These are phyloP conservation scores for Drosophila subpulchrella DNA, from an alignment of 1,140 invertebrate species.

Conservation along the genomic window DNA sequence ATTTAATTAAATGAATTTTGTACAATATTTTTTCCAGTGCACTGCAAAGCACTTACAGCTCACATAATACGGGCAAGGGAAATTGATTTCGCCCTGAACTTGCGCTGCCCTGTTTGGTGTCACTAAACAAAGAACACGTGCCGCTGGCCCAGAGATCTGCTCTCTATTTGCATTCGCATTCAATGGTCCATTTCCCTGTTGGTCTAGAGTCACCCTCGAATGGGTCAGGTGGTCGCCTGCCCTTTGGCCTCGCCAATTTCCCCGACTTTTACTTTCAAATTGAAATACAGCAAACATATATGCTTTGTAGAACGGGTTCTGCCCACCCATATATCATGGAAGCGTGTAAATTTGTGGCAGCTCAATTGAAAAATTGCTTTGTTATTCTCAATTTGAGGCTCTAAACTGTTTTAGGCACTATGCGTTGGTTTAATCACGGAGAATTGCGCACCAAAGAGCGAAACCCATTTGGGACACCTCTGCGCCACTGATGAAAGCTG, in stretches of 20 bases:
- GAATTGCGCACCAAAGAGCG: slow-evolving; percentile 66
- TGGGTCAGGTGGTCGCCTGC: slow-evolving; percentile 50
- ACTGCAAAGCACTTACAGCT: not conserved
- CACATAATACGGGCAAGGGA: slow-evolving; percentile 33
- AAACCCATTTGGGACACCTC: slow-evolving; percentile 48
- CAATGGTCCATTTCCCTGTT: slow-evolving; percentile 2
- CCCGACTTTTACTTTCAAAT: slow-evolving; percentile 42
- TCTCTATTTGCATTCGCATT: not conserved
- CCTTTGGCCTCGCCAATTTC: slow-evolving; percentile 61
- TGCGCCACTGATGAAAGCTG: slow-evolving; percentile 46
- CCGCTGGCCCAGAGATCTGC: slow-evolving; percentile 19
- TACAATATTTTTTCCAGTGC: slow-evolving; percentile 6
- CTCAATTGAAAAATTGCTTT: slow-evolving; percentile 82
- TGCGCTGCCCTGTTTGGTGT: slow-evolving; percentile 46
- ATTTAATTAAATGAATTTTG: not conserved
- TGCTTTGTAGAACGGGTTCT: slow-evolving; percentile 1
- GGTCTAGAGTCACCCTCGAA: slow-evolving; percentile 7
- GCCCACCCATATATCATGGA: slow-evolving; percentile 27
- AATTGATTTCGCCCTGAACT: slow-evolving; percentile 77
- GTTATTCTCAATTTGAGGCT: slow-evolving; percentile 81
- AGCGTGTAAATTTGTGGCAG: slow-evolving; percentile 53
- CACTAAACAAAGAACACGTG: slow-evolving; percentile 54
- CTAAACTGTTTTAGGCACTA: slow-evolving; percentile 73
- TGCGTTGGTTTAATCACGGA: slow-evolving; percentile 67
- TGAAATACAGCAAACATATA: not conserved